phyloP scores from a whole-genome alignment of 1,140 invertebrate species.

The Drosophila athabasca region DNA sequence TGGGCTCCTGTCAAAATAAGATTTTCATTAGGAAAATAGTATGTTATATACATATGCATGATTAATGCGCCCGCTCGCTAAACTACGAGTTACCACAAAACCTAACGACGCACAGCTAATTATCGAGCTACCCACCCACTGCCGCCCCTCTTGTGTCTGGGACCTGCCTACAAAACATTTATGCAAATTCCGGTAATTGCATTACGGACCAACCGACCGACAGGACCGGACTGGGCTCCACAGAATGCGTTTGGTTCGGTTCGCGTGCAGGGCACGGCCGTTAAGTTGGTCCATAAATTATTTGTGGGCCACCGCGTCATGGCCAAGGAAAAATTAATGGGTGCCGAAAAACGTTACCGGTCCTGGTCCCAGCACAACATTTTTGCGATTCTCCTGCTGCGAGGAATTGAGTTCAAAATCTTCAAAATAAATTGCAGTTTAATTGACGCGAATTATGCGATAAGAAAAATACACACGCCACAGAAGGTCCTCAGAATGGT shows the following conservation, averaged over 20 bases:
- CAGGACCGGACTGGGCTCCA: conserved; percentile 14
- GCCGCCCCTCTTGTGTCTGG: conserved; percentile 36
- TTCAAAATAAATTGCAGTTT: conserved; percentile 70
- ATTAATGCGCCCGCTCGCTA: conserved; percentile 36
- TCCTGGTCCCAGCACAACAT: conserved; percentile 25
- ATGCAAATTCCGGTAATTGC: conserved; percentile 75
- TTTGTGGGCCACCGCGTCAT: conserved; percentile 22
- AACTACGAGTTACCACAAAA: conserved; percentile 19
- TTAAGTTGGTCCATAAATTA: conserved; percentile 56
- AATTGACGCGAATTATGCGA: conserved; percentile 71
- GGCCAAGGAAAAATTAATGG: conserved; percentile 37
- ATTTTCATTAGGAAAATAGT: conserved; percentile 21
- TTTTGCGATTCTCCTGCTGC: conserved; percentile 5
- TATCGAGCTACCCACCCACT: conserved; percentile 15
- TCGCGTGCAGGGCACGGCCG: conserved; percentile 47
- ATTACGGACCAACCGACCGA: conserved; percentile 42
- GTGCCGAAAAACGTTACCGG: conserved; percentile 47
- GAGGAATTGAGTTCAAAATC: conserved; percentile 11
- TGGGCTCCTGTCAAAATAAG: conserved; percentile 55
- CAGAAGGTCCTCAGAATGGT: not conserved
- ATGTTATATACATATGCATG: conserved; percentile 32
- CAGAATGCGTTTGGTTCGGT: no score
- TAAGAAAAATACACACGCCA: conserved; percentile 63
- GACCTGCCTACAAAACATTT: conserved; percentile 70
- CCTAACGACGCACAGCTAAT: conserved; percentile 59